These are phyloP conservation scores for Crocidura indochinensis DNA, from an alignment of 2,797 vertebrate species.

Conservation along the genomic window DNA sequence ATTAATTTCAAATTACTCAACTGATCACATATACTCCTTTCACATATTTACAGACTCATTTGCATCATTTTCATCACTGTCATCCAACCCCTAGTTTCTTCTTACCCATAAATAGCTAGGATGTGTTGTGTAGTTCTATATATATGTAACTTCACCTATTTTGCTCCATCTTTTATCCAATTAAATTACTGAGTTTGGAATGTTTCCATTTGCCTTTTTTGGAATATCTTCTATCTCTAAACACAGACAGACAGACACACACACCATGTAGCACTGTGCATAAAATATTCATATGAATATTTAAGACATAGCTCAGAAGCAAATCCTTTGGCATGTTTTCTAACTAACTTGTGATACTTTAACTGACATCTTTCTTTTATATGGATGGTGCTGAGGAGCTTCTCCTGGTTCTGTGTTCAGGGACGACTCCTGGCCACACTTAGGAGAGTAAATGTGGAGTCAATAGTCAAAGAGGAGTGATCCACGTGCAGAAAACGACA, in stretches of 20 bases:
- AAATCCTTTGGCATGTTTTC: background rate
- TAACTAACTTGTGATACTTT: background rate
- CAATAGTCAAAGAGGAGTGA: too few relatives aligned
- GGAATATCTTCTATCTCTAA: background rate
- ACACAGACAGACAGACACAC: background rate
- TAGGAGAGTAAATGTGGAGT: too few relatives aligned
- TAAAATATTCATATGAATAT: constrained; percentile 1
- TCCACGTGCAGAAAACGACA: background rate
- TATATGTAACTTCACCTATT: background rate
- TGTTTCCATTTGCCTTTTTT: background rate
- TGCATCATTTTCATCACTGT: background rate
- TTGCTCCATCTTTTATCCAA: background rate
- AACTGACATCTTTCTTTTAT: too few relatives aligned
- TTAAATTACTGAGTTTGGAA: constrained; percentile 15
- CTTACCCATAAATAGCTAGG: background rate
- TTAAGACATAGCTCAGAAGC: background rate
- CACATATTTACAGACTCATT: background rate
- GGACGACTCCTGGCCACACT: too few relatives aligned
- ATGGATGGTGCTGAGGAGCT: too few relatives aligned
- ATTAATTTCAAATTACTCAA: constrained; percentile 19
- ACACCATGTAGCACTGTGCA: background rate
- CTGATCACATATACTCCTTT: background rate
- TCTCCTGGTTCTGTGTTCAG: too few relatives aligned
- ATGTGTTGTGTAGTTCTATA: background rate
- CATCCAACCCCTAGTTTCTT: background rate